These are phyloP conservation scores for Paralvinella palmiformis DNA, from an alignment of 1,140 invertebrate species.

Conservation along the genomic window DNA sequence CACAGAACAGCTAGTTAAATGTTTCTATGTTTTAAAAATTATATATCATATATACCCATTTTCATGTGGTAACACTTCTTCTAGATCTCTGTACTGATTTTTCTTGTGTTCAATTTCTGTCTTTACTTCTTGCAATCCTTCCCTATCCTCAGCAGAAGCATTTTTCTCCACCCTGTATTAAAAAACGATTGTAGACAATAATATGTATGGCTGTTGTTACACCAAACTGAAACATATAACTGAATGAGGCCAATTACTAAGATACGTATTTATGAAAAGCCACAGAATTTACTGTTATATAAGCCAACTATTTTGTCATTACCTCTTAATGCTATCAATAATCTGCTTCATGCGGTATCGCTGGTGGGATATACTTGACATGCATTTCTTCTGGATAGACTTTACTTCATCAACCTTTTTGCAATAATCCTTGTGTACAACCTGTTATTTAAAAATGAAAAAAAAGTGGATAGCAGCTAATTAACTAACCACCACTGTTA, in stretches of 20 bases:
- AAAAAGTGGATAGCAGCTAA: no score
- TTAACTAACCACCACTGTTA: no score
- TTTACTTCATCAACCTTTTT: constrained; percentile 76
- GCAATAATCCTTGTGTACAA: constrained; percentile 67
- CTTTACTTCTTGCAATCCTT: constrained; percentile 29
- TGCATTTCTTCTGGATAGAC: constrained; percentile 77
- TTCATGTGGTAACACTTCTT: constrained; percentile 47
- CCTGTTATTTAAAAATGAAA: no score
- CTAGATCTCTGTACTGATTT: constrained; percentile 44
- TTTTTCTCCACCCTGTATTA: constrained; percentile 18
- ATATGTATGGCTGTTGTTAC: no score
- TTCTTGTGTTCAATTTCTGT: constrained; percentile 39
- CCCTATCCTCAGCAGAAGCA: constrained; percentile 28
- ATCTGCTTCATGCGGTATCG: constrained; percentile 80
- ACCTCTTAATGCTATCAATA: constrained; percentile 71
- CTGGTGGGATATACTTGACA: constrained; percentile 81
- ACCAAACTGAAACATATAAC: background rate
- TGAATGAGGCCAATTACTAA: background rate
- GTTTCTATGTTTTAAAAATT: constrained; percentile 53
- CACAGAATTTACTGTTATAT: background rate
- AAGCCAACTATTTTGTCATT: constrained; percentile 24
- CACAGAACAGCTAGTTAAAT: constrained; percentile 74
- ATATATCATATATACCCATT: constrained; percentile 57
- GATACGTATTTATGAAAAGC: background rate
- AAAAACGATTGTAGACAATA: background rate